These are phyloP conservation scores for Schizotus pectinicornis DNA, from an alignment of 2,888 invertebrate genomes.

Conservation along the genomic window DNA sequence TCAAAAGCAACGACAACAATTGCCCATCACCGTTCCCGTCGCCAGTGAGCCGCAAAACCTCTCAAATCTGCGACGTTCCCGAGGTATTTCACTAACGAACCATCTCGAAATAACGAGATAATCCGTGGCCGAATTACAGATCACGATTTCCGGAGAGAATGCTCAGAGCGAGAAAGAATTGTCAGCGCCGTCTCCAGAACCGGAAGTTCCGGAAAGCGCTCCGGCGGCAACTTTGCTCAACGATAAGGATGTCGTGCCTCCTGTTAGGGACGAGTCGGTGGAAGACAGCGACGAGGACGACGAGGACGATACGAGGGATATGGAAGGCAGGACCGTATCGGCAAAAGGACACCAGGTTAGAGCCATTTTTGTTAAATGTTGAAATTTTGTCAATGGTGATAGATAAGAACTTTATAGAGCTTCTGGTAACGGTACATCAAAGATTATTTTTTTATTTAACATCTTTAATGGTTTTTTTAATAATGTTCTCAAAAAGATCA, in stretches of 20 bases:
- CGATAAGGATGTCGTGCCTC: not conserved
- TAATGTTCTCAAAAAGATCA: no score
- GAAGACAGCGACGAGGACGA: slow-evolving; percentile 63
- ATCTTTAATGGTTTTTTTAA: no score
- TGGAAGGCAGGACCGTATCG: slow-evolving; percentile 81
- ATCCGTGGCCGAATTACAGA: not conserved
- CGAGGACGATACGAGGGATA: slow-evolving; percentile 74
- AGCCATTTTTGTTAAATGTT: not conserved
- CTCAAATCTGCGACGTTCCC: not conserved
- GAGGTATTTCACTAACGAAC: slow-evolving; percentile 3
- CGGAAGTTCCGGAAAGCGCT: slow-evolving; percentile 1
- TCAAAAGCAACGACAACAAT: slow-evolving; percentile 29
- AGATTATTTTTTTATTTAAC: no score
- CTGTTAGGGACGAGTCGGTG: slow-evolving; percentile 31
- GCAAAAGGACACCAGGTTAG: slow-evolving; percentile 77
- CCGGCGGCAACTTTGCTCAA: not conserved
- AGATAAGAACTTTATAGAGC: no score
- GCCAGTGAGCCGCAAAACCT: slow-evolving; percentile 32
- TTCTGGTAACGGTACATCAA: no score
- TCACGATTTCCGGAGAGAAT: slow-evolving; percentile 6
- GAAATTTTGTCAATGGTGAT: no score
- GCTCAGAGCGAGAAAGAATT: not conserved
- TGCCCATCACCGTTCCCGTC: slow-evolving; percentile 39
- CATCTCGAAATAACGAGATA: not conserved
- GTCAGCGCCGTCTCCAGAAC: not conserved